phyloP scores from a whole-genome alignment of 2,113 vertebrate species.

The Dascyllus trimaculatus region DNA sequence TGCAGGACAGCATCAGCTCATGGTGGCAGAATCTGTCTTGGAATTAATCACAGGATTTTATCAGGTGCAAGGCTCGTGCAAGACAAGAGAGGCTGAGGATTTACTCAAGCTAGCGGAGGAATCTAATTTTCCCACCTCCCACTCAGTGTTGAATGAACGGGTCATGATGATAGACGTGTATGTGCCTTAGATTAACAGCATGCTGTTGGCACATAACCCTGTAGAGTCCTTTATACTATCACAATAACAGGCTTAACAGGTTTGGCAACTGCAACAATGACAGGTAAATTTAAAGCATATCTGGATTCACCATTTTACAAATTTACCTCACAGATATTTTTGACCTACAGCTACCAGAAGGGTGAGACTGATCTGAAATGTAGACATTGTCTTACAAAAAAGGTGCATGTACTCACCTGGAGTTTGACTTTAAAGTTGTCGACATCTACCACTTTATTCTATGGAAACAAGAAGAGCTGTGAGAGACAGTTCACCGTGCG shows the following conservation, averaged over 20 bases:
- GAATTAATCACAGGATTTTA: slow-evolving; percentile 20
- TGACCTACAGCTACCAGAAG: neutral
- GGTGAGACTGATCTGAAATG: neutral
- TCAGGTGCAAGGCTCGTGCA: neutral
- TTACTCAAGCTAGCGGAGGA: slow-evolving; percentile 26
- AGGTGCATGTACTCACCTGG: slow-evolving; percentile 77
- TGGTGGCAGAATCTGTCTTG: neutral
- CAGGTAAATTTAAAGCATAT: neutral
- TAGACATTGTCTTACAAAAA: neutral
- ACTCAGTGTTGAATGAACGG: slow-evolving; percentile 57
- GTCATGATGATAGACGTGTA: slow-evolving; percentile 39
- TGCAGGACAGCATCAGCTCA: neutral
- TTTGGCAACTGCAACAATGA: neutral
- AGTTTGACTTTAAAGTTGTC: slow-evolving; percentile 94
- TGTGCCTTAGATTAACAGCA: slow-evolving; percentile 27
- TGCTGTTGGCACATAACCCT: slow-evolving; percentile 9
- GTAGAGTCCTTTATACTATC: neutral
- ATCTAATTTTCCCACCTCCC: slow-evolving; percentile 56
- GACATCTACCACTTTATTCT: slow-evolving; percentile 97
- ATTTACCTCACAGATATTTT: neutral
- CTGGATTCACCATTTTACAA: neutral
- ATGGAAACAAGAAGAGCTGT: slow-evolving; percentile 49
- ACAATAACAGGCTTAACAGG: neutral
- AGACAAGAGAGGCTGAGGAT: slow-evolving; percentile 18
- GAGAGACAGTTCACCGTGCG: slow-evolving; percentile 49